Evolutionary conservation across 2,888 invertebrate genomes (phyloP), one percentile per base, ranked within the genome.

Genomic region (Sceliomorpha sp.): DNA sequence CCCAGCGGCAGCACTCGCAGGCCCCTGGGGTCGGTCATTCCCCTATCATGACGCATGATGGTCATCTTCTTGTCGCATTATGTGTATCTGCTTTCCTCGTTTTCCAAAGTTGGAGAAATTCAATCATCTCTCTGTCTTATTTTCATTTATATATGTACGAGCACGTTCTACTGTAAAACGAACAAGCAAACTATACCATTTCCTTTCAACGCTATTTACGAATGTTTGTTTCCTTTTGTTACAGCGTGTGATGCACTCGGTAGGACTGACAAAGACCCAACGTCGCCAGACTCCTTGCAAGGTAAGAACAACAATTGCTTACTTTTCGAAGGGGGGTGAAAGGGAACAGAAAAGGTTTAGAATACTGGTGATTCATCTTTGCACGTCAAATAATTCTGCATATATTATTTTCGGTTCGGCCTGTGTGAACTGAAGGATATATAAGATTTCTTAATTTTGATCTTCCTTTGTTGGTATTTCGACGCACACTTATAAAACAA

Each of bases 181-280:
- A n/a, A n/a, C n/a, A n/a, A n/a, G n/a, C n/a, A n/a, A n/a, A n/a
- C n/a, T n/a, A n/a, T n/a, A n/a, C n/a, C n/a, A n/a, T n/a, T n/a
- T n/a, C n/a, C n/a, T n/a, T n/a, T n/a, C n/a, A n/a, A n/a, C n/a
- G n/a, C n/a, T 3, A 34, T 34, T 34, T 34, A 12, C 9, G 3
- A n/a, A 34, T 14, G 48, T 47, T 50, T 73, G 75, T 75, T 84
- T 84, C 88, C 81, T 89, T n/a, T n/a, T n/a, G 83, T 90, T 90
- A 39, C 89, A 91, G 90, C 89, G 80, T 91, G 91, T 84, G 89
- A 90, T 75, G 91, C 85, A 88, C 91, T 88, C 89, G 93, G 90
- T 86, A 90, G 91, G 78, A 88, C 94, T 85, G 93, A 94, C 85
- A 94, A 94, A 89, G 93, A 94, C n/a, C 94, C 94, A 71, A 93